These are phyloP conservation scores for Ophraella communa DNA, from an alignment of 2,888 invertebrate species.

Conservation along the genomic window DNA sequence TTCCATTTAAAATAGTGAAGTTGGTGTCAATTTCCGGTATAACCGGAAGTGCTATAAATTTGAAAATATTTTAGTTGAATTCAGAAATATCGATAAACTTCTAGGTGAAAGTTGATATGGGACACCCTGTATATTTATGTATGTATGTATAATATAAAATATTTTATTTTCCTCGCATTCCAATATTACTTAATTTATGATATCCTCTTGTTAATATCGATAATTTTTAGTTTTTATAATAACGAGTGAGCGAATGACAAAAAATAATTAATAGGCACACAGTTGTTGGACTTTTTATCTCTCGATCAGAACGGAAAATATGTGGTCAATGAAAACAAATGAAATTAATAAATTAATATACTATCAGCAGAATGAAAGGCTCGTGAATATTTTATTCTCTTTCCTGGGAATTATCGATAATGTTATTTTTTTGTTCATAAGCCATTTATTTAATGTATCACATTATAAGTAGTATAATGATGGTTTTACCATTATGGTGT, in stretches of 20 bases:
- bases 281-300: conserved; percentile 1
- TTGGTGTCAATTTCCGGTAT: too few relatives aligned
- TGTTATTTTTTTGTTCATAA: background rate
- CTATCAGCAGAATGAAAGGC: background rate
- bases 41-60: too few relatives aligned
- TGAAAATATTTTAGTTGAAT: too few relatives aligned
- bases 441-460: background rate
- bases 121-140: background rate
- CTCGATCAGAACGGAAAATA: background rate
- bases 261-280: conserved; percentile 11
- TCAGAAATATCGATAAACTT: too few relatives aligned
- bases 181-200: conserved; percentile 12
- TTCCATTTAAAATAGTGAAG: too few relatives aligned
- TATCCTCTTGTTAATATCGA: conserved; percentile 16
- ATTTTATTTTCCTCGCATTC: conserved; percentile 5
- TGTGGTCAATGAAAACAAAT: conserved; percentile 6
- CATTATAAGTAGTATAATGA: background rate
- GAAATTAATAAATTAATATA: conserved; percentile 7
- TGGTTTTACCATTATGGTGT: too few relatives aligned
- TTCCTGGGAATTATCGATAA: conserved; percentile 1
- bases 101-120: background rate
- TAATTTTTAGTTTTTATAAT: conserved; percentile 5
- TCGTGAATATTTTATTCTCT: background rate
- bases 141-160: background rate
- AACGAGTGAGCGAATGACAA: conserved; percentile 5